Evolutionary conservation across 2,113 vertebrate genomes (phyloP).

Genomic region (Pelusios castaneus): DNA sequence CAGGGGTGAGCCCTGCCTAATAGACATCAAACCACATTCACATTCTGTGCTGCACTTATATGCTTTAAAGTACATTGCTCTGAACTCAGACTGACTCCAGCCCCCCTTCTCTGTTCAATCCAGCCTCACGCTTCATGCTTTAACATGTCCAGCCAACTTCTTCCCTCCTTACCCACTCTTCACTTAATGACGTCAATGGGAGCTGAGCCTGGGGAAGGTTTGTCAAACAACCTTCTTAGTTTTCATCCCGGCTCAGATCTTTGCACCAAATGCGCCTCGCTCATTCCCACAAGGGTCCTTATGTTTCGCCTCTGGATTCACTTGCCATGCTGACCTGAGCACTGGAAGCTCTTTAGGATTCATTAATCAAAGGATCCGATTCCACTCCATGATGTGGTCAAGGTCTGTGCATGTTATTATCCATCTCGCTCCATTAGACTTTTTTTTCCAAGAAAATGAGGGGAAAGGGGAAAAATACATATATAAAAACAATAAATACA

Average conservation of each 20-base stretch:
- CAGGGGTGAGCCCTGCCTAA: neutral
- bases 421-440: neutral
- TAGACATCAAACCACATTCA: neutral
- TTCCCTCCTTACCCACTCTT: neutral
- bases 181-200: neutral
- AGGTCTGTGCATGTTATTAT: neutral
- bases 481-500: neutral
- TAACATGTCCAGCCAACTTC: neutral
- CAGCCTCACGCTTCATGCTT: neutral
- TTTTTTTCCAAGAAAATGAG: neutral
- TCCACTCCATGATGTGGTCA: neutral
- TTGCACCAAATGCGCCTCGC: neutral
- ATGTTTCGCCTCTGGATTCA: neutral
- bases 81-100: neutral
- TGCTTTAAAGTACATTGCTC: neutral
- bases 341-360: neutral
- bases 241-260: neutral
- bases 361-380: neutral
- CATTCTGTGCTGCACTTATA: neutral
- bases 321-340: neutral
- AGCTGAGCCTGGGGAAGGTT: fast-evolving
- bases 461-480: neutral
- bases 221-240: neutral
- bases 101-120: neutral
- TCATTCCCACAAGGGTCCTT: neutral